Percentiles rank a stretch among this genome's conserved stretches.
Evolutionary conservation across 2,888 invertebrate genomes (phyloP).

Genomic region (Mycalesis mineus): DNA sequence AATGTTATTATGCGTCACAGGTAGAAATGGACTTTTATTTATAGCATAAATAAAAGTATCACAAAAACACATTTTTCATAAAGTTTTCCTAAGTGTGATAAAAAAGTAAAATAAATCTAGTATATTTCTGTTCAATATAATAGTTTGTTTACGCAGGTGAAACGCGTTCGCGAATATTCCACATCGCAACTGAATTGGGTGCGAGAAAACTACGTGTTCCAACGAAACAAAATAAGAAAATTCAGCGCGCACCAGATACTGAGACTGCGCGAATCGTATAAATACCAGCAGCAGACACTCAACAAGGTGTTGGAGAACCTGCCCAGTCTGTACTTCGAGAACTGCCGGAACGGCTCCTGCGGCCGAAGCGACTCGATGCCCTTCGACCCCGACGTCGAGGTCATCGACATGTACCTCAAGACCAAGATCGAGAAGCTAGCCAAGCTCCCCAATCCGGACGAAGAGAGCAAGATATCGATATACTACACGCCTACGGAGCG

Average conservation of each 20-base stretch:
- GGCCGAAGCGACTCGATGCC: slow-evolving; percentile 86
- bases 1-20: too few species aligned
- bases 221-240: slow-evolving; percentile 94
- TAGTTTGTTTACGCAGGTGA: slow-evolving; percentile 80
- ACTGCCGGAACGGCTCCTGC: slow-evolving; percentile 91
- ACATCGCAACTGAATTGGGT: slow-evolving; percentile 94
- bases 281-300: slow-evolving; percentile 95
- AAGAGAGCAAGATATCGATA: slow-evolving; percentile 84
- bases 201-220: slow-evolving; percentile 96
- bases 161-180: slow-evolving; percentile 94
- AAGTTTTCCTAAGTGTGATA: too few species aligned
- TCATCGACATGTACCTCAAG: slow-evolving; percentile 83
- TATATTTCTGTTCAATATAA: background rate
- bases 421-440: slow-evolving; percentile 80
- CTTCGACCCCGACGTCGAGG: slow-evolving; percentile 82
- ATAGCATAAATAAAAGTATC: too few species aligned
- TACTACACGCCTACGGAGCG: slow-evolving; percentile 90
- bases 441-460: slow-evolving; percentile 75
- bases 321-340: slow-evolving; percentile 93
- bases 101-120: background rate
- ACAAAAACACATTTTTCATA: too few species aligned
- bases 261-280: slow-evolving; percentile 93
- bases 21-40: too few species aligned
- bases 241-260: slow-evolving; percentile 96
- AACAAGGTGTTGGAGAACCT: slow-evolving; percentile 96